Evolutionary conservation across 1,140 invertebrate genomes (phyloP), one percentile per base, ranked within the genome.

Genomic region (Drosophila ohnishii): DNA sequence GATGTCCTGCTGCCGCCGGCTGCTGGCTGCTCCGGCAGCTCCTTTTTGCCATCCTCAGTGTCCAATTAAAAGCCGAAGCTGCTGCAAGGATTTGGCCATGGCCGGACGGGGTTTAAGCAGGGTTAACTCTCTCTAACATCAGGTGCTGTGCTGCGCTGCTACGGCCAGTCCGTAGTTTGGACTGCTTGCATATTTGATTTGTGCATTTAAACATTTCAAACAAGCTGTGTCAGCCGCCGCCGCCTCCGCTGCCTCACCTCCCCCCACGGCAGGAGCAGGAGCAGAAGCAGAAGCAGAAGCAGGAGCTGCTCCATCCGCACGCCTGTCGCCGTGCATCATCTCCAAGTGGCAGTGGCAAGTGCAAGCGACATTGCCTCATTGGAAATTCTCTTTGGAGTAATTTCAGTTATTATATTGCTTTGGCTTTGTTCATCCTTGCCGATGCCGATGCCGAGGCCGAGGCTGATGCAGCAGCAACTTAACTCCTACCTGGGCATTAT

Each of bases 141-240:
- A 86, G 82, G 83, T 86, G 82, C 69, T 48, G 40, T 39, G 64
- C 39, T 61, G 48, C 8, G 28, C 42, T 3, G 32, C 22, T 30
- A n/a, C 32, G 47, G 48, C 16, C 32, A 37, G 42, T 56, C 35
- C 40, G 39, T 9, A 50, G 51, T 50, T 57, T 50, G 70, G 83
- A 67, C 83, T 86, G 79, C 83, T 86, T 86, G 82, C 83, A 86
- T 86, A 86, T 86, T 86, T 86, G 82, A 86, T 86, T 86, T 86
- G 82, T 86, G 83, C 82, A 87, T 86, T 86, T 87, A 86, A 86
- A 86, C 82, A 86, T 86, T 86, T 88, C 71, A 86, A 86, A 87
- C 83, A 76, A 65, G 73, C 72, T 79, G 45, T 63, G 51, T 37
- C 70, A 40, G 39, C 42, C 42, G 9, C 55, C 3, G 6, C 39